Percentiles rank a stretch among this genome's conserved stretches.
These are phyloP conservation scores for Paracanthobrama guichenoti DNA, from an alignment of 2,113 vertebrate genomes.

Conservation along the genomic window DNA sequence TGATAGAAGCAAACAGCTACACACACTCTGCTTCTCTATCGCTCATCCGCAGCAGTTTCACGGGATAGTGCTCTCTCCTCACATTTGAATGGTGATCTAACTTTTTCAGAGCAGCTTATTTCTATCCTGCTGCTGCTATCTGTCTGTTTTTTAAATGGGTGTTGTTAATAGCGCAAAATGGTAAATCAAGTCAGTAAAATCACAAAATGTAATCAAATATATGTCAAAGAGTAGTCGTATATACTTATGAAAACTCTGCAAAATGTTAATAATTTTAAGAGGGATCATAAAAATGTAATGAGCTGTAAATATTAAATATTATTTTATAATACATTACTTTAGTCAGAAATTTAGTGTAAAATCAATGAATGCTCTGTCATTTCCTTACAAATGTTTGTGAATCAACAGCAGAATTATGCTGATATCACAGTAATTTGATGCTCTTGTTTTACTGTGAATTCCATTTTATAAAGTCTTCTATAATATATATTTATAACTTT, in stretches of 20 bases:
- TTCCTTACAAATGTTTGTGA: no score
- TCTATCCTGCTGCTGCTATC: not conserved
- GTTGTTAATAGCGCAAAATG: not conserved
- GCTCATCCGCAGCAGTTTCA: not conserved
- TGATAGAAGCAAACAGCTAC: slow-evolving; percentile 22
- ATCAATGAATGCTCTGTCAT: no score
- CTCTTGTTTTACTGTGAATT: no score
- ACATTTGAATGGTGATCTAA: not conserved
- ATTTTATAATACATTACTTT: no score
- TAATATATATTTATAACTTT: no score
- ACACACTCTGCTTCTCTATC: not conserved
- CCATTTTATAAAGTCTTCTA: no score
- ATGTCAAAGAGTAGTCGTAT: not conserved
- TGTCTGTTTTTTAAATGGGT: not conserved
- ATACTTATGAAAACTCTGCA: not conserved
- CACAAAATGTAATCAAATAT: not conserved
- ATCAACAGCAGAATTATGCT: no score
- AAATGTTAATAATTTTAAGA: not conserved
- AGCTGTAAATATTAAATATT: no score
- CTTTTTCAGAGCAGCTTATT: slow-evolving; percentile 15
- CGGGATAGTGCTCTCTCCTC: not conserved
- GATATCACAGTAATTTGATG: no score
- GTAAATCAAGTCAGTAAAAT: not conserved
- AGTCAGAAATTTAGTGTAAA: no score
- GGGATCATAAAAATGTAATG: no score